These are phyloP conservation scores for Adelognathus sp. DNA, from an alignment of 2,888 invertebrate genomes.

Conservation along the genomic window DNA sequence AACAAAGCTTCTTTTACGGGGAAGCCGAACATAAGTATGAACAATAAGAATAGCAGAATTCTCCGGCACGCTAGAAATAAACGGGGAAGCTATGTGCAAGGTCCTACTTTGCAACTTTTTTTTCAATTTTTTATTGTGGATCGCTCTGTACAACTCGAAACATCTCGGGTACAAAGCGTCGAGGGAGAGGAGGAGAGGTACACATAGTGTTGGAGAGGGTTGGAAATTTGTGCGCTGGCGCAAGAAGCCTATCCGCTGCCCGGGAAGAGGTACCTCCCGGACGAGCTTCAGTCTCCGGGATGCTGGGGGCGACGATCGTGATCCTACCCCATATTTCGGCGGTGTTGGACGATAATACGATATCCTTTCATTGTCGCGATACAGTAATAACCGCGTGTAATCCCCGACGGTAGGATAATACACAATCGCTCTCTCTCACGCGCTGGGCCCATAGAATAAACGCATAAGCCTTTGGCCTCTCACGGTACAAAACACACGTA, in stretches of 20 bases:
- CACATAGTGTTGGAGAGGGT: constrained; percentile 47
- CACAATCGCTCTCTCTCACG: no score
- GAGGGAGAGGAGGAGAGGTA: constrained; percentile 78
- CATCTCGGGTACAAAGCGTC: constrained; percentile 1
- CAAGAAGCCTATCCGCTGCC: constrained; percentile 78
- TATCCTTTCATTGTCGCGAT: constrained; percentile 63
- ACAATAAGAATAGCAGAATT: no score
- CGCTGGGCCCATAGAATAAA: background rate
- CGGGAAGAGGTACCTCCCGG: constrained; percentile 79
- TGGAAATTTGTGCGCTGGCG: constrained; percentile 76
- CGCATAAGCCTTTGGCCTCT: background rate
- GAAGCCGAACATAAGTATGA: no score
- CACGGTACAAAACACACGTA: background rate
- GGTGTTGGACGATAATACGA: constrained; percentile 71
- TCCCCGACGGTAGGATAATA: constrained; percentile 3
- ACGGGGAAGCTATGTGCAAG: no score
- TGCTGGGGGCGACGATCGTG: constrained; percentile 80
- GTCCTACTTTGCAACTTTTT: no score
- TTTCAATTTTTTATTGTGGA: no score
- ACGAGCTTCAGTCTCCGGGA: constrained; percentile 80
- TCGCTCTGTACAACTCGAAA: constrained; percentile 11
- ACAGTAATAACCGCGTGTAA: background rate
- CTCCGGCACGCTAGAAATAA: no score
- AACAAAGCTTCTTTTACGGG: no score
- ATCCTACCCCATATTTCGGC: constrained; percentile 77